Conservation (phyloP, 2,888 invertebrate species). For the Dermolepida albohirtum region DNA sequence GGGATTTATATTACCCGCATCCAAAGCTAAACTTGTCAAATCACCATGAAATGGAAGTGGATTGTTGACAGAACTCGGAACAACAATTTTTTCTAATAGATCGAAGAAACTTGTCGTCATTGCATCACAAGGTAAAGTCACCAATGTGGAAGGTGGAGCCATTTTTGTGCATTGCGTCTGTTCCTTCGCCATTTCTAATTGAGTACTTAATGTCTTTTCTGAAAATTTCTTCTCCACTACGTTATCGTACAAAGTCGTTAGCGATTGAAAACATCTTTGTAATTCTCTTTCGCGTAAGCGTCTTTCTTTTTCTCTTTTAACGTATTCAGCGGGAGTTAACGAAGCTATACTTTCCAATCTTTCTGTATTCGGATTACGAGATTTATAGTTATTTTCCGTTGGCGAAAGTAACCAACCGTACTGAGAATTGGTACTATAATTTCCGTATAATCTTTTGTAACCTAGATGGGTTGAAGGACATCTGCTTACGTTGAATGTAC, state of each 20-base stretch:
- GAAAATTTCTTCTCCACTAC: constrained; percentile 51
- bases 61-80: constrained; percentile 46
- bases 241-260: constrained; percentile 57
- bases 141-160: constrained; percentile 35
- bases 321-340: constrained; percentile 51
- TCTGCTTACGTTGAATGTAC: constrained; percentile 41
- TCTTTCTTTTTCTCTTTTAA: constrained; percentile 57
- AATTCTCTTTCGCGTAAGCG: constrained; percentile 55
- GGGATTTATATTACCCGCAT: constrained; percentile 46
- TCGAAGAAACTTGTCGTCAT: constrained; percentile 51
- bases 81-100: constrained; percentile 51
- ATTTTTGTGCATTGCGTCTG: constrained; percentile 45
- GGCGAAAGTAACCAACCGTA: constrained; percentile 43
- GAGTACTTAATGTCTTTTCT: constrained; percentile 52
- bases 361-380: constrained; percentile 24
- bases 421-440: constrained; percentile 43
- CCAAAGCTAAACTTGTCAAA: constrained; percentile 49
- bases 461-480: constrained; percentile 44
- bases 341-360: constrained; percentile 38
- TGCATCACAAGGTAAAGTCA: constrained; percentile 37
- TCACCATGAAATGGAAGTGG: constrained; percentile 52
- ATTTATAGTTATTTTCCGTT: constrained; percentile 3
- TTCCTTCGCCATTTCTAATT: constrained; percentile 48
- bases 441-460: constrained; percentile 41
- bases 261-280: constrained; percentile 55